phyloP scores from a whole-genome alignment of 2,888 invertebrate genomes.

The Scelioninae gen. 2 region DNA sequence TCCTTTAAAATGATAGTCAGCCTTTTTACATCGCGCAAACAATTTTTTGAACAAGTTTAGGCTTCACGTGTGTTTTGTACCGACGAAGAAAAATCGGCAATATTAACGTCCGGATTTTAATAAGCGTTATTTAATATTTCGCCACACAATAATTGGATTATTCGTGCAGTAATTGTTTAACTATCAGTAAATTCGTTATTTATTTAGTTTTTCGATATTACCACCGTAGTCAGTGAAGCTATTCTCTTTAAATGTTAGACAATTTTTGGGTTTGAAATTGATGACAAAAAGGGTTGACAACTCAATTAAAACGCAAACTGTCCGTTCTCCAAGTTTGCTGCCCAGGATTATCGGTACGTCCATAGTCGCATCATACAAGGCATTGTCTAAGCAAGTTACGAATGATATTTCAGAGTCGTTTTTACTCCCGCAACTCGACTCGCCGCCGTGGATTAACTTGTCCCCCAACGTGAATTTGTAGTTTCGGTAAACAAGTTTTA shows the following conservation, averaged over 20 bases:
- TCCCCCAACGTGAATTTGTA: slow-evolving; percentile 28
- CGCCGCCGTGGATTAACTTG: slow-evolving; percentile 37
- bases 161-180: no score
- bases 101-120: no score
- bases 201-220: no score
- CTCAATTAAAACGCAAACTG: slow-evolving; percentile 26
- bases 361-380: slow-evolving; percentile 30
- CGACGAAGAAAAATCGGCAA: no score
- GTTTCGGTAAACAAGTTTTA: slow-evolving; percentile 44
- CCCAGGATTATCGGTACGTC: slow-evolving; percentile 30
- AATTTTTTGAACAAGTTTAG: no score
- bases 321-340: slow-evolving; percentile 28
- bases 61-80: no score
- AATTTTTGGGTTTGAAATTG: neutral
- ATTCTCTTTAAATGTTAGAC: neutral
- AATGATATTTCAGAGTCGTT: slow-evolving; percentile 44
- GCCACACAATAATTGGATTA: no score
- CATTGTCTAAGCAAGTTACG: slow-evolving; percentile 41
- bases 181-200: no score
- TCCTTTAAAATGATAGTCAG: no score
- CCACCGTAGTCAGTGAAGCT: no score
- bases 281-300: slow-evolving; percentile 5
- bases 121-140: no score
- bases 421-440: slow-evolving; percentile 46
- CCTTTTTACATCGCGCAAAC: no score